Evolutionary conservation across 23 tunicate species (phyloP).

Genomic region (Ciona savignyi): DNA sequence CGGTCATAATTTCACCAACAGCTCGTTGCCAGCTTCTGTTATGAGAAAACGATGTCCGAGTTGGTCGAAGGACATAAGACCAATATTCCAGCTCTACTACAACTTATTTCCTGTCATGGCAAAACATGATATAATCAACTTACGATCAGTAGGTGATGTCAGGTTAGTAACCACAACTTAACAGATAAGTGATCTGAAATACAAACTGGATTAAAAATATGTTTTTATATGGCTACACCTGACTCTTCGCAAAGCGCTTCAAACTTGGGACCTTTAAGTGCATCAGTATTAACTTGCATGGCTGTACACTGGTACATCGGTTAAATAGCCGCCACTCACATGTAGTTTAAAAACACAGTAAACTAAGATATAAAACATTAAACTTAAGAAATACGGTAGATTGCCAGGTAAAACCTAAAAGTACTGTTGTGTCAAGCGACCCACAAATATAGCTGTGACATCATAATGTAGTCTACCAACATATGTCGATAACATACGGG

Average conservation of each 20-base stretch:
- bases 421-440: too few relatives aligned
- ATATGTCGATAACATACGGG: too few relatives aligned
- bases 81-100: constrained; percentile 47
- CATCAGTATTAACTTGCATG: too few relatives aligned
- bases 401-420: too few relatives aligned
- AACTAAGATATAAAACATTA: not conserved
- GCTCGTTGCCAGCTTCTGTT: constrained; percentile 34
- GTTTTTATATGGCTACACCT: not conserved
- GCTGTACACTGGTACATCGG: too few relatives aligned
- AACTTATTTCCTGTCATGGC: constrained; percentile 67
- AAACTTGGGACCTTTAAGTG: too few relatives aligned
- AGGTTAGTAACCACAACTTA: constrained; percentile 3
- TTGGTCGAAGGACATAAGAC: constrained; percentile 51
- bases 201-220: not conserved
- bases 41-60: constrained; percentile 51
- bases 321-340: too few relatives aligned
- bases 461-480: too few relatives aligned
- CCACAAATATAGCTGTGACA: too few relatives aligned
- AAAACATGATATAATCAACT: constrained; percentile 43
- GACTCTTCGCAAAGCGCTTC: not conserved
- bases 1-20: too few relatives aligned
- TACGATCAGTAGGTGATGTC: constrained; percentile 39
- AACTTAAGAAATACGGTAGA: too few relatives aligned
- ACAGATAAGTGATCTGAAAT: too few relatives aligned
- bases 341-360: not conserved